Percentiles rank a stretch among this genome's conserved stretches.
Evolutionary conservation across 2,113 vertebrate genomes (phyloP).

Genomic region (Zosterops pallidus): DNA sequence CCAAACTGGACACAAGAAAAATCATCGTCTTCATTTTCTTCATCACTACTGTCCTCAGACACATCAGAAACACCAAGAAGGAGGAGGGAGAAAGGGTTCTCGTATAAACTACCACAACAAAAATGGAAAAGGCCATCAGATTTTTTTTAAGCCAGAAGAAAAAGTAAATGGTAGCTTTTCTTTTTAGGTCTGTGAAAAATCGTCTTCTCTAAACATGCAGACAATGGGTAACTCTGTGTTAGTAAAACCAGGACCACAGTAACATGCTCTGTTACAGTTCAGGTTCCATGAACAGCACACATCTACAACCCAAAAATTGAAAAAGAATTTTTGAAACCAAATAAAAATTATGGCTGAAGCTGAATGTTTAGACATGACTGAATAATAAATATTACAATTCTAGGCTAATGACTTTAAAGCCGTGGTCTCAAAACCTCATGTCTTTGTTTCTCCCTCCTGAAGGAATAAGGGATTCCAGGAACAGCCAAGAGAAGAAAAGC

Average conservation of each 20-base stretch:
- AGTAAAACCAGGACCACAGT: background rate
- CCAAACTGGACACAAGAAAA: constrained; percentile 97
- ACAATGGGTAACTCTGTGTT: background rate
- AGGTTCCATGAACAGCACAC: background rate
- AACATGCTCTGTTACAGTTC: background rate
- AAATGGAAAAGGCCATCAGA: constrained; percentile 72
- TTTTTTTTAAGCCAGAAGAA: background rate
- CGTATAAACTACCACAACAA: constrained; percentile 77
- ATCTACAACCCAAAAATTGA: background rate
- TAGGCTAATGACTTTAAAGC: background rate
- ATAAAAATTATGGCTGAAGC: background rate
- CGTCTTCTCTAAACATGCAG: constrained; percentile 45
- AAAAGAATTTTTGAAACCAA: background rate
- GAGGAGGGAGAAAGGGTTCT: constrained; percentile 91
- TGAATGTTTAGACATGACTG: background rate
- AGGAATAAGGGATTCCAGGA: background rate
- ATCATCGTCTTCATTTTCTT: constrained; percentile 85
- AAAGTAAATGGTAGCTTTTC: background rate
- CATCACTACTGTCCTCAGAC: constrained; percentile 94
- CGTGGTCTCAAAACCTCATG: background rate
- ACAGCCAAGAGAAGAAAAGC: background rate
- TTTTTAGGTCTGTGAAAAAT: background rate
- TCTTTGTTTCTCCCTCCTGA: background rate
- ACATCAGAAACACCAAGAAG: constrained; percentile 90
- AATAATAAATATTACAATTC: background rate